Evolutionary conservation across 2,113 vertebrate genomes (phyloP).

Genomic region (Oryzias javanicus): DNA sequence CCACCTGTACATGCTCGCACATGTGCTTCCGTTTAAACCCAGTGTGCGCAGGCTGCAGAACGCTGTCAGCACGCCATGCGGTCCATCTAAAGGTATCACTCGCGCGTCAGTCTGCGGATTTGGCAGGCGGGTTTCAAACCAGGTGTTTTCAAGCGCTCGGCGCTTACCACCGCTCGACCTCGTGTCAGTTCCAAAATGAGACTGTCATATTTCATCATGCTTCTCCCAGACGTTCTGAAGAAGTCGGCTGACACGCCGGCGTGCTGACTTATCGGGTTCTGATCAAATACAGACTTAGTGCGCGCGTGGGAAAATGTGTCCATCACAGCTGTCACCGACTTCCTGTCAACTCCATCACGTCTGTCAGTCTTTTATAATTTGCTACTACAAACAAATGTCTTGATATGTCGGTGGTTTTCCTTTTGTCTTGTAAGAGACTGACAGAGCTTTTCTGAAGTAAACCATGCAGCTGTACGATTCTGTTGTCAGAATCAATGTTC

Average conservation of each 20-base stretch:
- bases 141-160: constrained; percentile 26
- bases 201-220: constrained; percentile 35
- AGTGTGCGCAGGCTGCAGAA: background rate
- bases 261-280: constrained; percentile 24
- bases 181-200: constrained; percentile 32
- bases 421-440: background rate
- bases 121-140: constrained; percentile 7
- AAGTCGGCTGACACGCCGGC: constrained; percentile 26
- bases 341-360: constrained; percentile 4
- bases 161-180: constrained; percentile 46
- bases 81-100: constrained; percentile 1
- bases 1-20: background rate
- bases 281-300: constrained; percentile 42
- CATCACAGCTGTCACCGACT: constrained; percentile 51
- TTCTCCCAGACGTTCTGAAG: constrained; percentile 30
- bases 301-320: constrained; percentile 36
- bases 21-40: constrained; percentile 10
- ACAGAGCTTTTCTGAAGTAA: background rate
- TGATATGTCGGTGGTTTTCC: constrained; percentile 1
- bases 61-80: background rate
- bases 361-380: constrained; percentile 14
- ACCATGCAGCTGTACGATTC: constrained; percentile 8
- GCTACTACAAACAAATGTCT: constrained; percentile 7
- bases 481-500: constrained; percentile 9
- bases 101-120: constrained; percentile 1